Evolutionary conservation across 1,140 invertebrate species (phyloP), one percentile per base, ranked within the genome.

Genomic region (Mesaphorura yosii): DNA sequence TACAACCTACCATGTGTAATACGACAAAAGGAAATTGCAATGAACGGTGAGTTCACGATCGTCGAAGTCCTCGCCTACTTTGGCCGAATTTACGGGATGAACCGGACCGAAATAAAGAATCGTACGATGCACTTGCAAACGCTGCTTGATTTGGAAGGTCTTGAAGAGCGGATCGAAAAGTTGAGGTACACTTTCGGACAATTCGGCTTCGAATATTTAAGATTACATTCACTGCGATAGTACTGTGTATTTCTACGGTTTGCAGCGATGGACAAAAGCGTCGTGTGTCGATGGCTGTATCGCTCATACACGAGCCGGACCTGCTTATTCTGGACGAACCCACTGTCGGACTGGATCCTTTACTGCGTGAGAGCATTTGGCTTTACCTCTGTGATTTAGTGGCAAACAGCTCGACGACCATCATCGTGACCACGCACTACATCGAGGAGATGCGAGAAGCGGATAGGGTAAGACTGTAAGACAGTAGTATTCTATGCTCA

Each of bases 261-360:
- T 27, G 15, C 19, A 55, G 17, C 15, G 17, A 34, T 42, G 28
- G 27, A 7, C 22, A 94, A 70, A 86, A 91, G 65, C 75, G 90
- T 29, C 77, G 90, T 56, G 87, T 92, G 1, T 91, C 87, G 3
- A 89, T 96, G 65, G 88, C 88, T 0, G 83, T 88, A 19, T 89
- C 90, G 2, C 72, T 95, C 4, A 83, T 95, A 75, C 88, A 94
- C 64, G 86, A 89, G 70, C 89, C 90, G 0, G 84, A 91, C 68
- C 74, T 95, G 14, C 70, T 96, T 14, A 92, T 96, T 65, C 75
- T 95, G 12, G 53, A 55, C 17, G 53, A 55, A 14, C 53, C 53
- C 26, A 58, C 57, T 1, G 57, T 55, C 2, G 53, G 53, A 7
- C 49, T 59, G 0, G 57, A 59, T 52, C 48, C 53, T 34, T 29